Evolutionary conservation across 2,888 invertebrate genomes (phyloP).

Genomic region (Himalopsyche anomala): DNA sequence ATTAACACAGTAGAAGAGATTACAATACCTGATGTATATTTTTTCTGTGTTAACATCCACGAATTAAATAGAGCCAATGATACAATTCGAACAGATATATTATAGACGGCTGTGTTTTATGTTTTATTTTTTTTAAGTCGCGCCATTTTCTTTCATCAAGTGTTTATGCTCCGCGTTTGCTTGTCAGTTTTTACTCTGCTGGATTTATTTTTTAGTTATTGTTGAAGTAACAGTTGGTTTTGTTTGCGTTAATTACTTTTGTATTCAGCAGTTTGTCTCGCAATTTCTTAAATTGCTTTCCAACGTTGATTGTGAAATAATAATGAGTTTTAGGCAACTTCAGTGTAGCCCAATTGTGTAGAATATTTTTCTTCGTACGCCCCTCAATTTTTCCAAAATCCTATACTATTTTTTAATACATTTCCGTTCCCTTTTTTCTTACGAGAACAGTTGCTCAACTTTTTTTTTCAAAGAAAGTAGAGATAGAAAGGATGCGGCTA

Average conservation of each 20-base stretch:
- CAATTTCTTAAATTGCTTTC: not conserved
- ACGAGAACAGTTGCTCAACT: no score
- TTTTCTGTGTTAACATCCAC: not conserved
- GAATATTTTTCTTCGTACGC: no score
- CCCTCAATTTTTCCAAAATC: no score
- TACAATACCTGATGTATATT: conserved; percentile 8
- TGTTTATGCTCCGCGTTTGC: conserved; percentile 13
- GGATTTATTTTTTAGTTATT: not conserved
- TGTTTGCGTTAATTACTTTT: conserved; percentile 38
- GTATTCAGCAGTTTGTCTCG: not conserved
- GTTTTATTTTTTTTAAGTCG: not conserved
- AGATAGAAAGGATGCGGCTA: no score
- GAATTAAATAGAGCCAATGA: not conserved
- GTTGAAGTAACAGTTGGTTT: not conserved
- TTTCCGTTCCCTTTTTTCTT: no score
- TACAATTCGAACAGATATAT: not conserved
- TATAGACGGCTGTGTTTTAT: not conserved
- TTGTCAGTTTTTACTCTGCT: not conserved
- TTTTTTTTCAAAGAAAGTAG: no score
- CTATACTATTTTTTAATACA: no score
- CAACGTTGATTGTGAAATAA: not conserved
- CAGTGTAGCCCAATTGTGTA: no score
- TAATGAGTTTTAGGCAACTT: no score
- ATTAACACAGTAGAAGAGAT: not conserved
- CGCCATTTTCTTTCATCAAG: not conserved